Conservation (phyloP, 2,113 vertebrate genomes). For the Pachypanchax playfairii region DNA sequence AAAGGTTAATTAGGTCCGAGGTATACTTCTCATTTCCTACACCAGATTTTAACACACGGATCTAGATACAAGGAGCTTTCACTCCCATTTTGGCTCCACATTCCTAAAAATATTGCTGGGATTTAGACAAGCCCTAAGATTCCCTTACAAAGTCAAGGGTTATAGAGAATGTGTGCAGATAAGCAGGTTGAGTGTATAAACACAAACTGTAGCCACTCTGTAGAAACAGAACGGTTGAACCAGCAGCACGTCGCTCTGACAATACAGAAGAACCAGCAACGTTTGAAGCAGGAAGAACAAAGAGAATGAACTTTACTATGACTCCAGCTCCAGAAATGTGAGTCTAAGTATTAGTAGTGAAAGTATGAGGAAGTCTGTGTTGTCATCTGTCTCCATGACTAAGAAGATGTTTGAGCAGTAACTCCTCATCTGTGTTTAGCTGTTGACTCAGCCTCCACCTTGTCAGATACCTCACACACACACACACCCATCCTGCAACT, state of each 20-base stretch:
- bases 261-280: not conserved
- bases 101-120: constrained; percentile 68
- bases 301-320: not conserved
- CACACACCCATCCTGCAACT: constrained; percentile 3
- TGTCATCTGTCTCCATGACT: constrained; percentile 42
- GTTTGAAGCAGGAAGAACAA: not conserved
- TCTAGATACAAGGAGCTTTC: constrained; percentile 26
- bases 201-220: constrained; percentile 5
- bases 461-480: constrained; percentile 36
- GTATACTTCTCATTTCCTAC: no score
- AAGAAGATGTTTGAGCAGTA: constrained; percentile 49
- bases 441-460: constrained; percentile 70
- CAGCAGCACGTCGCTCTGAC: not conserved
- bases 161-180: constrained; percentile 17
- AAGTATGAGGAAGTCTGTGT: constrained; percentile 30
- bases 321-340: constrained; percentile 13
- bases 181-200: constrained; percentile 2
- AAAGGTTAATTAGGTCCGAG: no score
- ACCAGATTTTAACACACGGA: no score
- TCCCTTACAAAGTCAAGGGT: constrained; percentile 31
- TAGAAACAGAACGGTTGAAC: constrained; percentile 15
- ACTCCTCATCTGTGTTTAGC: constrained; percentile 54
- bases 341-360: constrained; percentile 21
- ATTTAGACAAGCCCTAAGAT: constrained; percentile 41
- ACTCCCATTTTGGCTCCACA: constrained; percentile 35